Base-by-base conservation (phyloP, 2,113 vertebrate genomes). In the human (Homo sapiens) region DNA sequence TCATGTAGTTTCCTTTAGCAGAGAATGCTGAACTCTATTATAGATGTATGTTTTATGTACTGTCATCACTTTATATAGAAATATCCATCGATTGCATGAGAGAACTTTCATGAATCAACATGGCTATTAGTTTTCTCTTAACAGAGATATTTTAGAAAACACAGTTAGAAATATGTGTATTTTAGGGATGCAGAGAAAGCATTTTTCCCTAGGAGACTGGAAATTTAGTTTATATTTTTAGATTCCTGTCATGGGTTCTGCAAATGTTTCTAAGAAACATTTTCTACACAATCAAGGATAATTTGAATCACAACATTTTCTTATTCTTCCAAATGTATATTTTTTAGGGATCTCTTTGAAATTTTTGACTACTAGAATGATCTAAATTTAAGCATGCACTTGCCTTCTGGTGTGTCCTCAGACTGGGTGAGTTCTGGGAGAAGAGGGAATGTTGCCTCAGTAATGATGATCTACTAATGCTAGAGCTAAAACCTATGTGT, bases 281-380 rank as follows among this genome's bases (percentile, higher is more conserved):
- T 97, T 98, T 94, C 83, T 95, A 94, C 57, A 97, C 82, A 96
- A 93, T 98, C 82, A 97, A 97, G 87, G 64, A 50, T 96, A 97
- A 97, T 98, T 95, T 97, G 83, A 97, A 96, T 96, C 86, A 94
- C 68, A 38, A 85, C 38, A 97, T 97, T 94, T 96, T 94, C 66
- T 75, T 92, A 43, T 83, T 95, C 79, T 98, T 79, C 80, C 38
- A 82, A 92, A 43, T 13, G 55, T 70, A 79, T 43, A 64, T 73
- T 95, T 97, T 92, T 94, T 16, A 84, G 57, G 22, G 4, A 87
- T 92, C 57, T 80, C 78, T 96, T 88, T 76, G 59, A 90, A 94
- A 93, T 23, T 83, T 80, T 97, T 94, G 40, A 81, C 59, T 87
- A 94, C 79, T 94, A 94, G 73, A 92, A 93, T 94, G 40, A 88